Percentiles rank a stretch among this genome's conserved stretches.
Evolutionary conservation across 2,113 vertebrate genomes (phyloP).

Genomic region (Arizona elegans): DNA sequence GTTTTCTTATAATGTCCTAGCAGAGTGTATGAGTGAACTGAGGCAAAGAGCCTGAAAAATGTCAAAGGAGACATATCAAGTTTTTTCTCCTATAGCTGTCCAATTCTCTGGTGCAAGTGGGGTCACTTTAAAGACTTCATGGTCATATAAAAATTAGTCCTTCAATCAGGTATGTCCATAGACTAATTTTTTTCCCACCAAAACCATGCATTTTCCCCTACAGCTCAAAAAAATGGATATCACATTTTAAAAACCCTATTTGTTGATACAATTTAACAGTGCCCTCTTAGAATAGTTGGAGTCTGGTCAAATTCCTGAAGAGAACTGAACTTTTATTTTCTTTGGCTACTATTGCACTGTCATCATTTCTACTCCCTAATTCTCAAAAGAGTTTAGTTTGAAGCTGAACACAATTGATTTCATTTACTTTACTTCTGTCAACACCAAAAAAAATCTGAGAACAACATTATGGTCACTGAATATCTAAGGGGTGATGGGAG

Average conservation of each 20-base stretch:
- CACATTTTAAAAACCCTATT: not conserved
- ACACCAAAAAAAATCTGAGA: not conserved
- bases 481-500: not conserved
- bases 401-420: not conserved
- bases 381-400: not conserved
- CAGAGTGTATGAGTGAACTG: not conserved
- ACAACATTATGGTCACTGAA: not conserved
- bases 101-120: not conserved
- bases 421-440: not conserved
- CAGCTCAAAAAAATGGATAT: not conserved
- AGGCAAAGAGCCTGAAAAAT: not conserved
- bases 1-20: not conserved
- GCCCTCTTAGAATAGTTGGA: not conserved
- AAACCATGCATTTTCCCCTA: not conserved
- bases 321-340: not conserved
- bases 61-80: not conserved
- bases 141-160: not conserved
- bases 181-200: not conserved
- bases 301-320: not conserved
- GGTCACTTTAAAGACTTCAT: not conserved
- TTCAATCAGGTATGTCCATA: not conserved
- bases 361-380: not conserved
- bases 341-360: not conserved
- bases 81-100: not conserved
- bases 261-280: not conserved